Conservation (phyloP, 2,113 vertebrate genomes). For the Crotalus tigris region DNA sequence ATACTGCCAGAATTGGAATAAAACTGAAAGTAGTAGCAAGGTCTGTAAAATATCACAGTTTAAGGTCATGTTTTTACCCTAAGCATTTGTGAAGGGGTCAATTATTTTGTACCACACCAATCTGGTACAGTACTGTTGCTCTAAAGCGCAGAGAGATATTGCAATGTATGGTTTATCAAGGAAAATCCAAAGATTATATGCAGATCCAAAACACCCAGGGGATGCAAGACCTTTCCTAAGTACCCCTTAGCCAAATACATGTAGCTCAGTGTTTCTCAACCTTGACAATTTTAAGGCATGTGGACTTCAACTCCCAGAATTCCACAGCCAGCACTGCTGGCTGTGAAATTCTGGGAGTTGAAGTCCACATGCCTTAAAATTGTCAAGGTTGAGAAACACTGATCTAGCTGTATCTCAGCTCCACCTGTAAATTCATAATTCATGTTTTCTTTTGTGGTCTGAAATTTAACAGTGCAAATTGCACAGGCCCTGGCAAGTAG, state of each 20-base stretch:
- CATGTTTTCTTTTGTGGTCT: constrained; percentile 20
- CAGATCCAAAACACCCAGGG: background rate
- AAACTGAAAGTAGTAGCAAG: background rate
- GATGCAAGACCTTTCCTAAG: constrained; percentile 2
- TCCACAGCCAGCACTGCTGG: no score
- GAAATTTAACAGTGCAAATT: constrained; percentile 42
- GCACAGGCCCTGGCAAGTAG: constrained; percentile 3
- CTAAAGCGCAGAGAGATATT: background rate
- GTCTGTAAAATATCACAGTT: background rate
- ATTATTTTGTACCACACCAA: background rate
- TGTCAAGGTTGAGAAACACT: no score
- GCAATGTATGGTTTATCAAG: rapidly evolving
- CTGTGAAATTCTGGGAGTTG: no score
- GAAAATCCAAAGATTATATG: background rate
- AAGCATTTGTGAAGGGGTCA: background rate
- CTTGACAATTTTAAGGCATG: no score
- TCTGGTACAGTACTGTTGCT: rapidly evolving
- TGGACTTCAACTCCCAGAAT: no score
- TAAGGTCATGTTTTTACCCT: constrained; percentile 14
- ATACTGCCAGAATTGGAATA: background rate
- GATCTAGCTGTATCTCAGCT: background rate
- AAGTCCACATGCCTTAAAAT: no score
- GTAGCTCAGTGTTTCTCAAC: background rate
- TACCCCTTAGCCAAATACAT: background rate
- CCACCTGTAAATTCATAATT: rapidly evolving